Evolutionary conservation across 2,797 vertebrate genomes (phyloP).

Genomic region (Gallirallus australis): DNA sequence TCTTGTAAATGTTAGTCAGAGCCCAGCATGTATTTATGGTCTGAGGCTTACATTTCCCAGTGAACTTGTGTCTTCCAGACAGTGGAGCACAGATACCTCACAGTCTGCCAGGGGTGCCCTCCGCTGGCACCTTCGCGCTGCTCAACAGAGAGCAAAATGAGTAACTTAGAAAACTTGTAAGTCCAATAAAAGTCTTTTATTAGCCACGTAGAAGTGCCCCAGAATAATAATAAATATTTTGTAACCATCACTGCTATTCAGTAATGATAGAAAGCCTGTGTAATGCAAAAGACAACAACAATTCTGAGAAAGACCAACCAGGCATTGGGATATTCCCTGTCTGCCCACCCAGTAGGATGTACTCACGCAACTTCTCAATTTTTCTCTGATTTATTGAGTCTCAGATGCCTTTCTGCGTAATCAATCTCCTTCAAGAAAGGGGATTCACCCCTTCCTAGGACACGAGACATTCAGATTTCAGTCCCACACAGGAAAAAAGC

Average conservation of each 20-base stretch:
- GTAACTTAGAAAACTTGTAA: background rate
- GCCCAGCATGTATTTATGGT: slow-evolving; percentile 6
- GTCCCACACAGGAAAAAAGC: background rate
- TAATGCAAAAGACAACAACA: background rate
- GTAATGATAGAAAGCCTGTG: background rate
- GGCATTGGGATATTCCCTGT: background rate
- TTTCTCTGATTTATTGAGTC: background rate
- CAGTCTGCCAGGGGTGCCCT: background rate
- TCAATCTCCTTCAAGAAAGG: background rate
- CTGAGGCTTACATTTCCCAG: background rate
- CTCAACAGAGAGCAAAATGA: background rate
- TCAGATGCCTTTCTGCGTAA: background rate
- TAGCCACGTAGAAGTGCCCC: background rate
- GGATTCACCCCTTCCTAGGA: background rate
- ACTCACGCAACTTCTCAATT: background rate
- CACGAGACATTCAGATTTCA: background rate
- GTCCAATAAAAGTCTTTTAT: background rate
- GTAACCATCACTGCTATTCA: background rate
- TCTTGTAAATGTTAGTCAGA: slow-evolving; percentile 21
- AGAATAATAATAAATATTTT: background rate
- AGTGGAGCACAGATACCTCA: background rate
- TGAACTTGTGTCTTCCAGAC: background rate
- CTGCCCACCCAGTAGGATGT: background rate
- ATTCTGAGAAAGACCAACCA: background rate
- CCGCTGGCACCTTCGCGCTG: background rate